Conservation (phyloP, 2,113 vertebrate species). For the Lasiurus cinereus region DNA sequence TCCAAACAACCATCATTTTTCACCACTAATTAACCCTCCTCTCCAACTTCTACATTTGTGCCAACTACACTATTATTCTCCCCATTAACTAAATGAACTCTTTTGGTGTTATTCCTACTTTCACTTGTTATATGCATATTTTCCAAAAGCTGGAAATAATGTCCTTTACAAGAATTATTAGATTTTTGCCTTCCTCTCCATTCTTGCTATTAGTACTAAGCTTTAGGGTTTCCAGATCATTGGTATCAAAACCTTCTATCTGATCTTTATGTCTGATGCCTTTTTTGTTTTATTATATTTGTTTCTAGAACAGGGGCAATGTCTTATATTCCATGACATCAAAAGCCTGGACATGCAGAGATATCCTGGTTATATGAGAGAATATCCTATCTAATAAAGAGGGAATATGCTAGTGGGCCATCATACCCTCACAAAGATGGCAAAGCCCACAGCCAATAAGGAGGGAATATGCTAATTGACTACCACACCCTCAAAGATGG, state of each 20-base stretch:
- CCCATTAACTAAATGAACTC: slow-evolving; percentile 8
- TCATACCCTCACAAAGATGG: too few species aligned
- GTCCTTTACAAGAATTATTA: neutral
- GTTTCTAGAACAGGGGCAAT: neutral
- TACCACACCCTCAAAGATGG: too few species aligned
- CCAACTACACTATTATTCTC: neutral
- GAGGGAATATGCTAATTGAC: too few species aligned
- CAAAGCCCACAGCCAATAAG: too few species aligned
- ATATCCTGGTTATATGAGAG: neutral
- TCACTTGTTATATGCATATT: neutral
- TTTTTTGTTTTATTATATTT: neutral
- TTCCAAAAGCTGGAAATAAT: neutral
- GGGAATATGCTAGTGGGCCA: too few species aligned
- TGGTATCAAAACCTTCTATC: neutral
- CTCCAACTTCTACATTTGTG: slow-evolving; percentile 20
- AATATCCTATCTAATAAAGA: neutral
- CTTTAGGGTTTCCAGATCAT: neutral
- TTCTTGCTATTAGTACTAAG: neutral
- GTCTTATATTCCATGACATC: neutral
- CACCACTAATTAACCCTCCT: neutral
- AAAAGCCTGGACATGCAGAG: neutral
- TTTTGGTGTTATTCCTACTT: neutral
- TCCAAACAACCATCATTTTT: neutral
- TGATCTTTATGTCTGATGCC: neutral
- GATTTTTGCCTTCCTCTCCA: neutral